These are phyloP conservation scores for Drosophila quinaria DNA, from an alignment of 2,888 invertebrate species.

Conservation along the genomic window DNA sequence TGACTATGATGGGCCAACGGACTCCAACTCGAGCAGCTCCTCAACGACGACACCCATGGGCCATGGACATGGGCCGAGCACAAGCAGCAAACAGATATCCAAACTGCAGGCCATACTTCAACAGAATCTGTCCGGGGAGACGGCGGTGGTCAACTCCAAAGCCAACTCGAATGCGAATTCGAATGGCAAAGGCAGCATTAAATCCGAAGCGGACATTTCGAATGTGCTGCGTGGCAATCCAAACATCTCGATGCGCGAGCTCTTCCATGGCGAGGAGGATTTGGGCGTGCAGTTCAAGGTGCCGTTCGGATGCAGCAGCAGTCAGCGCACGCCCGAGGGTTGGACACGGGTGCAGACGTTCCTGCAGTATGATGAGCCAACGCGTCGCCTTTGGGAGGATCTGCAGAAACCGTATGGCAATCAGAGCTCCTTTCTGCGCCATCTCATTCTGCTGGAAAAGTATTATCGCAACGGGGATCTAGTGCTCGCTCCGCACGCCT, in stretches of 20 bases:
- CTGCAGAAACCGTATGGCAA: constrained; percentile 95
- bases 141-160: constrained; percentile 5
- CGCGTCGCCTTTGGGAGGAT: constrained; percentile 92
- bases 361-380: constrained; percentile 93
- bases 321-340: constrained; percentile 90
- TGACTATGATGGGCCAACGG: constrained; percentile 83
- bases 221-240: constrained; percentile 88
- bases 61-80: not conserved
- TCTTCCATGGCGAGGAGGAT: constrained; percentile 94
- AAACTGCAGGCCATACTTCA: constrained; percentile 85
- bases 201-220: constrained; percentile 80
- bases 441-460: constrained; percentile 92
- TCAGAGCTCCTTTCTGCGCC: constrained; percentile 93
- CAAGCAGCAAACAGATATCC: constrained; percentile 77
- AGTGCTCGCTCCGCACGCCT: constrained; percentile 90
- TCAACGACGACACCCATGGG: constrained; percentile 61
- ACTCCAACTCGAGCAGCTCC: constrained; percentile 72
- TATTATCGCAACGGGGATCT: constrained; percentile 93
- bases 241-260: constrained; percentile 92
- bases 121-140: constrained; percentile 58
- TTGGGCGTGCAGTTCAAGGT: constrained; percentile 90
- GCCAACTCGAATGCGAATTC: constrained; percentile 11
- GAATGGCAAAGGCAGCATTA: constrained; percentile 10
- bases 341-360: constrained; percentile 93
- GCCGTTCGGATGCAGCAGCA: constrained; percentile 88